Base-by-base conservation (phyloP, 2,113 vertebrate species). In the Emydocephalus ijimae region DNA sequence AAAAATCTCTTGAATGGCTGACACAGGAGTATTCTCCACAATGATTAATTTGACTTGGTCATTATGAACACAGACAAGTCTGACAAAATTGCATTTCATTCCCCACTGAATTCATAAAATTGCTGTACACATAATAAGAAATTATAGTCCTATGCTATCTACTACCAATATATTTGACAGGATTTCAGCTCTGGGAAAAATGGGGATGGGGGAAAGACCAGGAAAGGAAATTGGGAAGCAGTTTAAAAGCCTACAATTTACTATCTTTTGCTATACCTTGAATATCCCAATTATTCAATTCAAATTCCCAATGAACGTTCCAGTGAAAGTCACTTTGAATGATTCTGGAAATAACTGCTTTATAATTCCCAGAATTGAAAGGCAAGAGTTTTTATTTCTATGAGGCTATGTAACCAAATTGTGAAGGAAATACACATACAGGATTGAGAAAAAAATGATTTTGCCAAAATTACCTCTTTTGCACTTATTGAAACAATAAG, bases 21-120 rank as follows among this genome's bases (percentile, higher is more conserved):
- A 98, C 98, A 98, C 98, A 97, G 96, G 98, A 98, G 98, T 98
- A 98, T 99, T 98, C 98, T 99, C 99, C 98, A 97, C 96, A 96
- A 98, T 99, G 98, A 99, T 98, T 98, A 98, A 99, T 99, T 99
- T 98, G 98, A 98, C 98, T 98, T 97, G 96, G 98, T 98, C 98
- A 98, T 98, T 99, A 98, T 98, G 98, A 99, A 98, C 98, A 98
- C 97, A 98, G 98, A 98, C 98, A 98, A 98, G 98, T 98, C 98
- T 97, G 97, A 98, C 98, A 98, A 98, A 99, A 99, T 98, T 98
- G 98, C 98, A 98, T 99, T 98, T 98, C 97, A 97, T 98, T 99
- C 98, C 98, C 98, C 86, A 94, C 97, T 98, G 98, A 98, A 98
- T 98, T 98, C 97, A 95, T 96, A 96, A 97, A 97, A 95, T 95